These are phyloP conservation scores for Lysandra coridon DNA, from an alignment of 2,888 invertebrate species.

Conservation along the genomic window DNA sequence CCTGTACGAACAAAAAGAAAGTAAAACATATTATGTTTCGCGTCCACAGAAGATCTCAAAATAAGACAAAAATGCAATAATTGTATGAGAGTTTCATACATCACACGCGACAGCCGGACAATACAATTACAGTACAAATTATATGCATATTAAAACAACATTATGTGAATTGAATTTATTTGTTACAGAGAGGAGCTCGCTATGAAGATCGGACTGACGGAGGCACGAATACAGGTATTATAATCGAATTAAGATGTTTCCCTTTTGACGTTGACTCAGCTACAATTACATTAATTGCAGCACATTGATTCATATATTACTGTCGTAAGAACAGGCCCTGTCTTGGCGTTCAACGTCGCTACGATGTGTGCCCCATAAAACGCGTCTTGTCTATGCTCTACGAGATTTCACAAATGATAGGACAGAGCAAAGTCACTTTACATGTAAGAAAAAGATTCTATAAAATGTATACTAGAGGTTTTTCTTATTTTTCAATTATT, in stretches of 20 bases:
- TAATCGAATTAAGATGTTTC: slow-evolving; percentile 41
- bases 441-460: too few species aligned
- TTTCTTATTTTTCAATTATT: too few species aligned
- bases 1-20: neutral
- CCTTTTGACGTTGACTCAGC: slow-evolving; percentile 35
- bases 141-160: slow-evolving; percentile 27
- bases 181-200: slow-evolving; percentile 94
- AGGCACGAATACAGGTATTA: slow-evolving; percentile 95
- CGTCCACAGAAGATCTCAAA: neutral
- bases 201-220: slow-evolving; percentile 96
- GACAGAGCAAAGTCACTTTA: neutral
- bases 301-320: neutral
- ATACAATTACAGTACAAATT: slow-evolving; percentile 8
- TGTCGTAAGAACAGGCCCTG: slow-evolving; percentile 18
- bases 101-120: slow-evolving; percentile 18
- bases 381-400: neutral
- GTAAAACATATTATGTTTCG: neutral
- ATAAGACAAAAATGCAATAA: neutral
- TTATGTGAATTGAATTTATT: slow-evolving; percentile 45
- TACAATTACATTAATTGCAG: slow-evolving; percentile 39
- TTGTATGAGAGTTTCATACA: slow-evolving; percentile 6
- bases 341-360: neutral
- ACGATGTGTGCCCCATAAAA: neutral
- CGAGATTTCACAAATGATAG: neutral
- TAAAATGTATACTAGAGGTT: too few species aligned